Percentiles rank a stretch among this genome's conserved stretches.
These are phyloP conservation scores for Crenichthys baileyi DNA, from an alignment of 2,797 vertebrate species.

Conservation along the genomic window DNA sequence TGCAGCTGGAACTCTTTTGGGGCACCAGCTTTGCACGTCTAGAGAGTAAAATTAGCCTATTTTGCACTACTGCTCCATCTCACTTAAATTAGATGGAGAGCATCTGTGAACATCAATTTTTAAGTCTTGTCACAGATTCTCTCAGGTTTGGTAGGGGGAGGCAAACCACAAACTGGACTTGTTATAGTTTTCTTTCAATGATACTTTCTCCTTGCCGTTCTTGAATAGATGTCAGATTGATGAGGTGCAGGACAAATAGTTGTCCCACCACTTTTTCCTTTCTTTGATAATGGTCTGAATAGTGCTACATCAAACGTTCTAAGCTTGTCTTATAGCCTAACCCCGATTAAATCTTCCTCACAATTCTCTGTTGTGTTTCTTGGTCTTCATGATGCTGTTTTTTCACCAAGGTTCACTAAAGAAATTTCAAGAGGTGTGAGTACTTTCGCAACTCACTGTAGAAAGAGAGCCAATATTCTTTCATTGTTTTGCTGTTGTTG, in stretches of 20 bases:
- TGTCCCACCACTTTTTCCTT: not conserved
- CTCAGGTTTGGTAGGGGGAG: no score
- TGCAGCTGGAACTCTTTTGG: not conserved
- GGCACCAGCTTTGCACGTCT: not conserved
- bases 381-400: not conserved
- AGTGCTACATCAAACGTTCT: not conserved
- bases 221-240: not conserved
- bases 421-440: not conserved
- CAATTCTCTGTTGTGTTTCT: not conserved
- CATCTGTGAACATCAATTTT: not conserved
- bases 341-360: not conserved
- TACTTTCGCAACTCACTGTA: not conserved
- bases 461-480: constrained; percentile 1
- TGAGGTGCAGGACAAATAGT: not conserved
- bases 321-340: not conserved
- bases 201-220: not conserved
- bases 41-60: not conserved
- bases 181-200: not conserved
- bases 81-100: not conserved
- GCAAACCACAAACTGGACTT: not conserved
- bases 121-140: not conserved
- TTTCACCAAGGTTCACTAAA: not conserved
- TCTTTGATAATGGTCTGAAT: not conserved
- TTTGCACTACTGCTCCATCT: not conserved
- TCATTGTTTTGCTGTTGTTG: not conserved